Percentiles rank a stretch among this genome's conserved stretches.
These are phyloP conservation scores for Cyprinodon diabolis DNA, from an alignment of 2,797 vertebrate genomes.

Conservation along the genomic window DNA sequence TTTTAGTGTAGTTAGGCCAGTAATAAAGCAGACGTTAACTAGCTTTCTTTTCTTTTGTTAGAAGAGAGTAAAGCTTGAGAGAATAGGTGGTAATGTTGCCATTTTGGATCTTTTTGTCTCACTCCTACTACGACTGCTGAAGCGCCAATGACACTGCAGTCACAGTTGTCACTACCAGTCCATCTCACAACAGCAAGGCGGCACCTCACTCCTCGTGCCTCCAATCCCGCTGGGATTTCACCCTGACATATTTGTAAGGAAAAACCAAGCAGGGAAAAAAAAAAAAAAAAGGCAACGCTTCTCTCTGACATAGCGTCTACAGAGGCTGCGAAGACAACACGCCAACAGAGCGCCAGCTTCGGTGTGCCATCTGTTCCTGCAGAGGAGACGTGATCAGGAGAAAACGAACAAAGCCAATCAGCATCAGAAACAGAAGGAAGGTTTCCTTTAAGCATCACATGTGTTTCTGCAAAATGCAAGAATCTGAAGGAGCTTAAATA, in stretches of 20 bases:
- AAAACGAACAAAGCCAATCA: background rate
- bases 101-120: constrained; percentile 24
- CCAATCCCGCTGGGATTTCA: constrained; percentile 16
- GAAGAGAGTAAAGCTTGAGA: background rate
- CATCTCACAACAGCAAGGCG: constrained; percentile 16
- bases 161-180: constrained; percentile 37
- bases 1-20: no score
- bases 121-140: constrained; percentile 23
- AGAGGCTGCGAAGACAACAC: background rate
- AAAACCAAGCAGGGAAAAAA: background rate
- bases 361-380: constrained; percentile 7
- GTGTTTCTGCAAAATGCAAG: background rate
- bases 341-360: background rate
- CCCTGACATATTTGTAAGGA: constrained; percentile 10
- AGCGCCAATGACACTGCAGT: constrained; percentile 23
- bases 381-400: constrained; percentile 4
- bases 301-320: constrained; percentile 8
- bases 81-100: constrained; percentile 18
- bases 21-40: background rate
- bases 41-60: background rate
- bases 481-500: background rate
- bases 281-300: background rate
- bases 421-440: background rate
- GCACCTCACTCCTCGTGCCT: constrained; percentile 22
- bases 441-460: no score